Percentiles rank a stretch among this genome's conserved stretches.
Evolutionary conservation across 2,113 vertebrate species (phyloP).

Genomic region (Lagopus leucura): DNA sequence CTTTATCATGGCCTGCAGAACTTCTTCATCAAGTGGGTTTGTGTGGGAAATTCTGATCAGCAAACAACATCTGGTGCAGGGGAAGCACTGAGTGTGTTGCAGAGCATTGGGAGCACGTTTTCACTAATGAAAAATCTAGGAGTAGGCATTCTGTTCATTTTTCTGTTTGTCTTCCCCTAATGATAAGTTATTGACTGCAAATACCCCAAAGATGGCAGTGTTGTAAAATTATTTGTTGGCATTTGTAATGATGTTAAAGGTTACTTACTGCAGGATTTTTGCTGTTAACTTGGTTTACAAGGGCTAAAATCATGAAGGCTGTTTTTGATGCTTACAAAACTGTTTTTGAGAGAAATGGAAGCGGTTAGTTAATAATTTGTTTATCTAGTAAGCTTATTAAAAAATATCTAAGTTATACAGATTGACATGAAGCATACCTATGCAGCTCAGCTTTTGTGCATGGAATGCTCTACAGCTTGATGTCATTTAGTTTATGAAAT

Average conservation of each 20-base stretch:
- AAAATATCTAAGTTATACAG: not conserved
- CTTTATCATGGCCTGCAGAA: constrained; percentile 15
- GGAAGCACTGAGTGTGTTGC: not conserved
- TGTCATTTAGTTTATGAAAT: not conserved
- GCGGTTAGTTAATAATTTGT: not conserved
- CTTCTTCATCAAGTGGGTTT: not conserved
- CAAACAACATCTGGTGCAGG: not conserved
- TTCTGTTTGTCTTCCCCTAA: not conserved
- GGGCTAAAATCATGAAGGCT: not conserved
- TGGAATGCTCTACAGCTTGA: not conserved
- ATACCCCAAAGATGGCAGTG: not conserved
- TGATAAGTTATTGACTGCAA: not conserved
- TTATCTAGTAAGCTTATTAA: not conserved
- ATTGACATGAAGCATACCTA: not conserved
- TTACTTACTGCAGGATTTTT: not conserved
- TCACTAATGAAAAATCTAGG: not conserved
- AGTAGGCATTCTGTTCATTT: not conserved
- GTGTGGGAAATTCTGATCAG: constrained; percentile 18
- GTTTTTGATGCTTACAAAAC: not conserved
- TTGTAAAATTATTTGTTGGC: not conserved
- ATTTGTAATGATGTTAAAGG: not conserved
- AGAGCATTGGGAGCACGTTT: not conserved
- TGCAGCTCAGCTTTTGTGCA: not conserved
- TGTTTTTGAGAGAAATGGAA: not conserved
- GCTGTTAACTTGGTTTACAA: not conserved